Evolutionary conservation across 2,797 vertebrate species (phyloP).

Genomic region (Valencia hispanica): DNA sequence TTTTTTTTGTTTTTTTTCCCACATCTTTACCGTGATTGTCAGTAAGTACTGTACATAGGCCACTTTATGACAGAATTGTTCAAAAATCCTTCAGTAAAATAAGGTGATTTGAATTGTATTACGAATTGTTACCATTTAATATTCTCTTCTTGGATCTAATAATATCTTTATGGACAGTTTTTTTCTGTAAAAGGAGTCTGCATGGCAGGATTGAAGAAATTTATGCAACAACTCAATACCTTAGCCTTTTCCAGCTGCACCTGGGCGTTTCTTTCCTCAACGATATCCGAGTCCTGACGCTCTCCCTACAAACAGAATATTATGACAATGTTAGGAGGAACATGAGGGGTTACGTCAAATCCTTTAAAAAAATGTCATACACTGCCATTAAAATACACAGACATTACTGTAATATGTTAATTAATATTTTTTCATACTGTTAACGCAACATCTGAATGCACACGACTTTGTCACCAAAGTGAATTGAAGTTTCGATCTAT

Average conservation of each 20-base stretch:
- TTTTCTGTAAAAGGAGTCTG: constrained; percentile 9
- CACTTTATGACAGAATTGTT: not conserved
- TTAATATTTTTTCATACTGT: not conserved
- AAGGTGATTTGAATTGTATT: constrained; percentile 16
- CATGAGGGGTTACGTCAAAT: not conserved
- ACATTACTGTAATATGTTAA: not conserved
- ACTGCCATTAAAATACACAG: not conserved
- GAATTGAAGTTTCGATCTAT: not conserved
- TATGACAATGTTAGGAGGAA: not conserved
- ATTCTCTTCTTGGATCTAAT: constrained; percentile 41
- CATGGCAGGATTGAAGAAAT: not conserved
- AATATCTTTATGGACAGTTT: constrained; percentile 39
- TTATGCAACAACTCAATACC: constrained; percentile 76
- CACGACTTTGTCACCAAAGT: not conserved
- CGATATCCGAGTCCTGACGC: constrained; percentile 77
- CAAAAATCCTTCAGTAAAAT: not conserved
- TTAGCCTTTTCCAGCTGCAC: constrained; percentile 98
- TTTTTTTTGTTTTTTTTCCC: not conserved
- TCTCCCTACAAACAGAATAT: constrained; percentile 69
- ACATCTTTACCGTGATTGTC: not conserved
- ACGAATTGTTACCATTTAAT: constrained; percentile 22
- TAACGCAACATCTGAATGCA: not conserved
- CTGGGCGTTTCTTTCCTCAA: constrained; percentile 96
- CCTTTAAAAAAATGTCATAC: not conserved
- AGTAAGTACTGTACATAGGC: not conserved